Conservation (phyloP, 2,888 invertebrate genomes). For the Andrena minutula region DNA sequence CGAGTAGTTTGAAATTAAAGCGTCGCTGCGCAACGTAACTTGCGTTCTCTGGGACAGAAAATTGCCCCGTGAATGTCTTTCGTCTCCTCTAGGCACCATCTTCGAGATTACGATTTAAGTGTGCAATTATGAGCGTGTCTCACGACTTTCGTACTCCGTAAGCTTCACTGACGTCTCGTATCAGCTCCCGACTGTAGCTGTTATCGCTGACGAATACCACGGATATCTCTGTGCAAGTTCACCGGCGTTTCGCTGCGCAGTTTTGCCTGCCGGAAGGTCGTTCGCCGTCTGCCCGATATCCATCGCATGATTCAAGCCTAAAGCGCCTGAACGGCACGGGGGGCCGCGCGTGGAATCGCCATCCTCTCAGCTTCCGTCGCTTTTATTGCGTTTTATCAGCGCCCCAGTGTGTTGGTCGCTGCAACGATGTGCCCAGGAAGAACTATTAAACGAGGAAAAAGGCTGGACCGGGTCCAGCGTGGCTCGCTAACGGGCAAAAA, state of each 20-base stretch:
- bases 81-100: background rate
- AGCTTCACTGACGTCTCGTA: background rate
- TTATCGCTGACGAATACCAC: background rate
- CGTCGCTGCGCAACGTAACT: background rate
- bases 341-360: background rate
- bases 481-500: slow-evolving; percentile 22
- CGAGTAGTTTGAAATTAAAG: slow-evolving; percentile 3
- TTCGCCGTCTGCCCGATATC: slow-evolving; percentile 10
- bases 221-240: slow-evolving; percentile 5
- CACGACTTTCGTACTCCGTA: background rate
- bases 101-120: background rate
- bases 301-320: background rate
- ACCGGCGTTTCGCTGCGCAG: background rate
- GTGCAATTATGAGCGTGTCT: background rate
- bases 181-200: background rate
- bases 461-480: slow-evolving; percentile 22
- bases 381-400: slow-evolving; percentile 15
- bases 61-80: background rate
- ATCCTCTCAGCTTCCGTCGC: background rate
- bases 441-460: slow-evolving; percentile 36
- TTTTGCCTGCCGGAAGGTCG: slow-evolving; percentile 6
- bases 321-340: background rate
- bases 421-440: slow-evolving; percentile 11
- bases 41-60: background rate
- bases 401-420: background rate